These are phyloP conservation scores for Philonicus albiceps DNA, from an alignment of 2,888 invertebrate genomes.

Conservation along the genomic window DNA sequence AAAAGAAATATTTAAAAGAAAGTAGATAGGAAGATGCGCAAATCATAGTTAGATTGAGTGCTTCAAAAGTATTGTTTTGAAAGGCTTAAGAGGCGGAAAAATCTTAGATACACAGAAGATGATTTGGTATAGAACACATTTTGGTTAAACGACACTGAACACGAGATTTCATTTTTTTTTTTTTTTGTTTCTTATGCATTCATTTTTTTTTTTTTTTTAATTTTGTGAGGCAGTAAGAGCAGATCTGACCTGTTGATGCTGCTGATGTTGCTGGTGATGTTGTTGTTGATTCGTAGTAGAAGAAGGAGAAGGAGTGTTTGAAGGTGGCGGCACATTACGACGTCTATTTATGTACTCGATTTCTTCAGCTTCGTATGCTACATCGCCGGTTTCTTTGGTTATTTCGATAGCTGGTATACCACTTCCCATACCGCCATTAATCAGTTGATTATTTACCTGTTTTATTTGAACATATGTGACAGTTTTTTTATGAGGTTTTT, in stretches of 20 bases:
- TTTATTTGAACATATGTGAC: constrained; percentile 21
- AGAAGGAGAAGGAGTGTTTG: background rate
- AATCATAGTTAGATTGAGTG: background rate
- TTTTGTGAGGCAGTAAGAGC: constrained; percentile 22
- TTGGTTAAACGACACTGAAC: constrained; percentile 25
- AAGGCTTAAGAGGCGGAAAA: constrained; percentile 22
- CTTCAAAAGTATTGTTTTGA: background rate
- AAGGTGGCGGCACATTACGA: constrained; percentile 56
- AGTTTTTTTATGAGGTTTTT: background rate
- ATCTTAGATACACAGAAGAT: constrained; percentile 8
- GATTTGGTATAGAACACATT: constrained; percentile 19
- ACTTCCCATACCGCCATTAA: constrained; percentile 43
- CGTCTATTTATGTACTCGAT: constrained; percentile 53
- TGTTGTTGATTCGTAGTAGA: constrained; percentile 51
- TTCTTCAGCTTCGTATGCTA: constrained; percentile 49
- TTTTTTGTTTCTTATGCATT: background rate
- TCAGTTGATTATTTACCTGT: constrained; percentile 49
- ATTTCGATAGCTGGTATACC: constrained; percentile 62
- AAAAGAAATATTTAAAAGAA: background rate
- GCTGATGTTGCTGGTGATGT: constrained; percentile 52
- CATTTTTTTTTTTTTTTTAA: background rate
- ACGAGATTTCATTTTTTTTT: background rate
- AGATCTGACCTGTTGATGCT: constrained; percentile 52
- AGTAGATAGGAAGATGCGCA: background rate
- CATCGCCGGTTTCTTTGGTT: constrained; percentile 56